Evolutionary conservation across 1,140 invertebrate genomes (phyloP), one percentile per base, ranked within the genome.

Genomic region (Pollicipes pollicipes): DNA sequence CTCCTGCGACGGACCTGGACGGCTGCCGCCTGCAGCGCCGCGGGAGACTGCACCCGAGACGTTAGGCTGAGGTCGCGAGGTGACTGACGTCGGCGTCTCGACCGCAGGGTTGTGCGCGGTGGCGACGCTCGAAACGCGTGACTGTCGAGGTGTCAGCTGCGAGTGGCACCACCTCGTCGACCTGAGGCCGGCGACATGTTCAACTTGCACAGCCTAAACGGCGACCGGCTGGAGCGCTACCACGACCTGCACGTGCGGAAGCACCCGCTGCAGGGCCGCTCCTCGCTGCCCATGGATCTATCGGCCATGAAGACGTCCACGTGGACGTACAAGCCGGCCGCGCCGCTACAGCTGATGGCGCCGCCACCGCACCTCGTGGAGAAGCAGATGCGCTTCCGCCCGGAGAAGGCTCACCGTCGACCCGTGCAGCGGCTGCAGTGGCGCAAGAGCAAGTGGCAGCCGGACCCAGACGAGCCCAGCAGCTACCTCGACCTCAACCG

Each of bases 401-500:
- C 73, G 3, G 73, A 74, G 66, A 74, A 72, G 68, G 64, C 70
- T 24, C 71, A 71, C 68, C 66, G 74, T 30, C 63, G 73, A 2
- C 71, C 71, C 32, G 67, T 73, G 45, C 71, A 73, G 72, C 69
- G 73, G 58, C 30, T 75, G 66, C 73, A 74, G 26, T 76, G 75
- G 75, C 68, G 71, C 37, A 72, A 69, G 29, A 73, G 70, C 45
- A 71, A 69, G n/a, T 74, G 69, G 73, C 71, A 72, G 32, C 68
- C 69, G 69, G 72, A 71, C 24, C 73, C 74, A 64, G 74, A 32
- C 27, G 68, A 71, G 30, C 35, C 70, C 13, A 76, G 71, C 35
- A 69, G 72, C 32, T 72, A 69, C 37, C 67, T 73, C 0, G 77
- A 79, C 21, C 73, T 76, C 3, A 78, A 80, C 73, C 75, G 81